phyloP scores from a whole-genome alignment of 2,888 invertebrate species.

The Xestobium rufovillosum region DNA sequence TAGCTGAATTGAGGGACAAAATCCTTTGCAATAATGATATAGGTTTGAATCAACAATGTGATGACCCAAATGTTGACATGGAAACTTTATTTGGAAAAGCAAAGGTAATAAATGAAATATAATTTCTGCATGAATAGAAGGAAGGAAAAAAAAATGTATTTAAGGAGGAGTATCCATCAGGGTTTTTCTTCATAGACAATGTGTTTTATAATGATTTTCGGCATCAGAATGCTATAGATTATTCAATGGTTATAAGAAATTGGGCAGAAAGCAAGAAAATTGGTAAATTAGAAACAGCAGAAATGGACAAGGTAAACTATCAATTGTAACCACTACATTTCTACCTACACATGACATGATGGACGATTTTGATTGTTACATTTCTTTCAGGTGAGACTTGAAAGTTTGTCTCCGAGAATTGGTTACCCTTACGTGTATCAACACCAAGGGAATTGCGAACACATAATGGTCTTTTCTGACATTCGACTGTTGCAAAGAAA shows the following conservation, averaged over 20 bases:
- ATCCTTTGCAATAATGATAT: conserved; percentile 68
- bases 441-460: conserved; percentile 91
- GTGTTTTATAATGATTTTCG: conserved; percentile 73
- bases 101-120: background rate
- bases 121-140: conserved; percentile 1
- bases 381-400: conserved; percentile 41
- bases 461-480: conserved; percentile 75
- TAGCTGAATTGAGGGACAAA: conserved; percentile 66
- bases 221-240: conserved; percentile 52
- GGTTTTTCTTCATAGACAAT: conserved; percentile 70
- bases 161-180: conserved; percentile 59
- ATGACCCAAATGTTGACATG: conserved; percentile 28
- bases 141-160: conserved; percentile 15
- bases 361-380: conserved; percentile 2
- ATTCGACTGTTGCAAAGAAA: conserved; percentile 51
- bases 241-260: conserved; percentile 55
- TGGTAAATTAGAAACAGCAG: conserved; percentile 45
- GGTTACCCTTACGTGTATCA: conserved; percentile 74
- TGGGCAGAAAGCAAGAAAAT: conserved; percentile 50
- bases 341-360: too few species aligned
- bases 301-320: conserved; percentile 48
- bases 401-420: conserved; percentile 47
- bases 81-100: background rate
- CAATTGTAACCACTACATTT: conserved; percentile 4
- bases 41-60: conserved; percentile 54